Evolutionary conservation across 1,140 invertebrate genomes (phyloP).

Genomic region (Saccostrea cuccullata): DNA sequence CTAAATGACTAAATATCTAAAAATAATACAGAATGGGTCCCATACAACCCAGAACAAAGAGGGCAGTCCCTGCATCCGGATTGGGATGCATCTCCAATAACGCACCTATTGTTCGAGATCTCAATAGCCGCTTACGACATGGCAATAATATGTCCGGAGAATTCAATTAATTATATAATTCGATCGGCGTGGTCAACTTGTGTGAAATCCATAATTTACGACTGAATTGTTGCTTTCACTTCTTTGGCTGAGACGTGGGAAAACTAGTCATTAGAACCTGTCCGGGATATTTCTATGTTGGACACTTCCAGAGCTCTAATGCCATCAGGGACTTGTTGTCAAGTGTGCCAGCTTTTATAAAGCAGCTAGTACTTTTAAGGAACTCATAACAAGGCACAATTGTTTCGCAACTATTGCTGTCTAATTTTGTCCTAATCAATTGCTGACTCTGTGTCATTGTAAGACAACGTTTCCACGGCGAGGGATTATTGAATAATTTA

Average conservation of each 20-base stretch:
- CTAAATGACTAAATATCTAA: slow-evolving; percentile 33
- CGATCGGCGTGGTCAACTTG: slow-evolving; percentile 30
- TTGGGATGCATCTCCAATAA: slow-evolving; percentile 28
- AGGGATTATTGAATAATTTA: slow-evolving; percentile 40
- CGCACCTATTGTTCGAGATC: slow-evolving; percentile 24
- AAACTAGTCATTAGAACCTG: slow-evolving; percentile 37
- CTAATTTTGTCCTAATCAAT: neutral
- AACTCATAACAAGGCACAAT: neutral
- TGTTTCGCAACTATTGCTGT: slow-evolving; percentile 23
- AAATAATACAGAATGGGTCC: slow-evolving; percentile 36
- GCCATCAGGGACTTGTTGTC: slow-evolving; percentile 29
- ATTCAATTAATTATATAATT: slow-evolving; percentile 44
- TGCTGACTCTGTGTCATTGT: neutral
- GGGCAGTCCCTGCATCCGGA: slow-evolving; percentile 23
- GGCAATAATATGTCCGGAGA: slow-evolving; percentile 41
- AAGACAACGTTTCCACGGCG: neutral
- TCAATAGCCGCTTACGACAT: slow-evolving; percentile 19
- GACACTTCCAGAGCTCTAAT: neutral
- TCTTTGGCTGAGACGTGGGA: slow-evolving; percentile 27
- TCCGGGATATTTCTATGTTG: slow-evolving; percentile 16
- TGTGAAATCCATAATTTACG: slow-evolving; percentile 44
- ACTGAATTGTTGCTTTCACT: slow-evolving; percentile 39
- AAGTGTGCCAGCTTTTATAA: slow-evolving; percentile 2
- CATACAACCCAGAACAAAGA: slow-evolving; percentile 38
- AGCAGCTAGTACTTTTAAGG: neutral